Evolutionary conservation across 2,113 vertebrate species (phyloP).

Genomic region (Nycticryphes semicollaris): DNA sequence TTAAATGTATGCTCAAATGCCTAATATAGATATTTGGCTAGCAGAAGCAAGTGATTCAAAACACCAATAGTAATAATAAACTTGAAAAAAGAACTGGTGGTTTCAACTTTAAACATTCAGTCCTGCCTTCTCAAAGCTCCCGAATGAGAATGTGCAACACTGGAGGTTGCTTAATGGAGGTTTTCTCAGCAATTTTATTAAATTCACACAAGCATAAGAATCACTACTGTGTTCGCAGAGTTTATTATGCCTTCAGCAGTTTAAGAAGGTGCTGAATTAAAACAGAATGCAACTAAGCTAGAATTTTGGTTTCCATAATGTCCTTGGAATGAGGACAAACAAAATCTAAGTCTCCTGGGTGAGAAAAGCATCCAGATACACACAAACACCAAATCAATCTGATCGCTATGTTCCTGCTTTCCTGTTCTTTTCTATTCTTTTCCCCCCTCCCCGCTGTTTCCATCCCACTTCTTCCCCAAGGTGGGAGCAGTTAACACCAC

Average conservation of each 20-base stretch:
- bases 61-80: background rate
- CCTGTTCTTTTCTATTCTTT: background rate
- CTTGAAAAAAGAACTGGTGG: background rate
- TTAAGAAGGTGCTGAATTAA: slow-evolving; percentile 23
- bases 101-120: background rate
- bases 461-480: background rate
- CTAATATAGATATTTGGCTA: background rate
- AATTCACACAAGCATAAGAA: background rate
- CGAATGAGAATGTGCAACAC: background rate
- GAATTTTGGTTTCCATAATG: background rate
- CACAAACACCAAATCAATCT: background rate
- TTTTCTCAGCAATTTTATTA: slow-evolving; percentile 15
- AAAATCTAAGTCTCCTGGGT: background rate
- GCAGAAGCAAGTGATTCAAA: background rate
- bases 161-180: background rate
- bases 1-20: background rate
- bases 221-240: background rate
- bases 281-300: background rate
- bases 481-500: background rate
- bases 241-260: background rate
- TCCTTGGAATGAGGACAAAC: background rate
- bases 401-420: background rate
- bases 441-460: background rate
- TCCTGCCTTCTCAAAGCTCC: background rate
- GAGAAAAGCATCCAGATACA: background rate